Base-by-base conservation (phyloP, 2,888 invertebrate species). In the Cetonia aurata region DNA sequence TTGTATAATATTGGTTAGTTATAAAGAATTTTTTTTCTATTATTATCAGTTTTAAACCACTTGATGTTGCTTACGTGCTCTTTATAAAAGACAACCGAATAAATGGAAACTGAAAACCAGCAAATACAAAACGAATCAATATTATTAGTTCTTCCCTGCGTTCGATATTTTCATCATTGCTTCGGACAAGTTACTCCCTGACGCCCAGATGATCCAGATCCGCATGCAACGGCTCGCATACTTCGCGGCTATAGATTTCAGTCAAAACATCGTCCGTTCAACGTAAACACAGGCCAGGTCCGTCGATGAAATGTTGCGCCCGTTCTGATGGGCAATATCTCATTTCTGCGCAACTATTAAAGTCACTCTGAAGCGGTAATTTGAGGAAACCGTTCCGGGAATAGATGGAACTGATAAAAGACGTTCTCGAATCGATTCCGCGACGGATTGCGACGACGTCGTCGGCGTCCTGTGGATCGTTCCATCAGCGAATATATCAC, bases 211-310 rank as follows among this genome's bases (percentile, higher is more conserved):
- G n/a, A n/a, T n/a, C n/a, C n/a, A 19, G 31, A 48, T 13, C 48
- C n/a, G n/a, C n/a, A 3, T 15, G 57, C n/a, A 9, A 9, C 57
- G 57, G 57, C 31, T 31, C 6, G 50, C 50, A 9, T 50, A 62
- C 17, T 62, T 37, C 50, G 50, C 33, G 37, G 12, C 48, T 33
- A n/a, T n/a, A 17, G 50, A 62, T 69, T 59, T 60, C 57, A 70
- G 67, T 70, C 70, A 70, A 67, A 70, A 70, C 70, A 70, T 66
- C 55, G 48, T 55, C 46, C 33, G 53, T 33, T 10, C 62, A 71
- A 62, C 56, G 60, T 71, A 71, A 71, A 71, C 71, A 71, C 69
- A 71, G 71, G 56, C 71, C 46, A 55, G 17, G 25, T 37, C 37
- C 15, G 65, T 48, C 71, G 71, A 71, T 69, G 71, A 71, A 69